Evolutionary conservation across 2,888 invertebrate genomes (phyloP).

Genomic region (Entomobrya proxima): DNA sequence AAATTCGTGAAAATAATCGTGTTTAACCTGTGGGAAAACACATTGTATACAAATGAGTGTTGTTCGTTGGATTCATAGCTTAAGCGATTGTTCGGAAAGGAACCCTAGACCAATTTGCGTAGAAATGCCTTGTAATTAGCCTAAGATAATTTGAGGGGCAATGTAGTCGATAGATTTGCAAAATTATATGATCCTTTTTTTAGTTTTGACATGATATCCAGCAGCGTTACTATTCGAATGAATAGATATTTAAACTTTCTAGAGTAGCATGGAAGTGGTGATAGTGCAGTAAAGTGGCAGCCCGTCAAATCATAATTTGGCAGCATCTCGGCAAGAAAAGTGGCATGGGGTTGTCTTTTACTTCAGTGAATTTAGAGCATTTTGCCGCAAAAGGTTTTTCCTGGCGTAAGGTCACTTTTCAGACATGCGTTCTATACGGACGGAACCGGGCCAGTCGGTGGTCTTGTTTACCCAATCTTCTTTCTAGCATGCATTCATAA

Average conservation of each 20-base stretch:
- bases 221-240: neutral
- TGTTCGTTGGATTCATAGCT: constrained; percentile 23
- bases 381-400: constrained; percentile 41
- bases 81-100: constrained; percentile 17
- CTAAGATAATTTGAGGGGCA: constrained; percentile 42
- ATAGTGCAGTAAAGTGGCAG: constrained; percentile 36
- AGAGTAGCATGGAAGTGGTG: neutral
- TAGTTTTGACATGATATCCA: constrained; percentile 43
- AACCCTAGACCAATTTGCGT: neutral
- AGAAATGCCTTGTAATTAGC: constrained; percentile 53
- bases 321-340: constrained; percentile 52
- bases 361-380: neutral
- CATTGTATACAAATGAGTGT: constrained; percentile 62
- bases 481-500: constrained; percentile 9
- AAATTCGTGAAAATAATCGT: constrained; percentile 1
- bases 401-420: constrained; percentile 63
- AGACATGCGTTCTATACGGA: neutral
- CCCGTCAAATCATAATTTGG: constrained; percentile 50
- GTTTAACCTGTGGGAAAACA: constrained; percentile 56
- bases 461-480: constrained; percentile 18
- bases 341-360: constrained; percentile 47
- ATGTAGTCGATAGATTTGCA: constrained; percentile 55
- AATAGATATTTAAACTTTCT: neutral
- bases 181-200: constrained; percentile 47
- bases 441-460: constrained; percentile 25